Evolutionary conservation across 2,797 vertebrate species (phyloP).

Genomic region (Chelon auratus): DNA sequence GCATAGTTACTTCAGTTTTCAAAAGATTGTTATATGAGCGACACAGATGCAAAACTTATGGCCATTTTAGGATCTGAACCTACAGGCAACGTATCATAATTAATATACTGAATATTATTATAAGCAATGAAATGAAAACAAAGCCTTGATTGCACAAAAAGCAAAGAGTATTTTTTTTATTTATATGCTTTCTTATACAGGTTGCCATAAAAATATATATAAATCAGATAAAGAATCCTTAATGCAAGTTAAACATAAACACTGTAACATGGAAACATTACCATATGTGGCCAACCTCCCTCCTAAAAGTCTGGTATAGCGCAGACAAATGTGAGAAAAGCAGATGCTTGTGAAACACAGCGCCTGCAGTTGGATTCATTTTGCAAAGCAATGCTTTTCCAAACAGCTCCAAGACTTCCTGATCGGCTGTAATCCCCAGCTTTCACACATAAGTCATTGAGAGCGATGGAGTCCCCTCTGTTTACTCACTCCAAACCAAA

Average conservation of each 20-base stretch:
- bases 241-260: slow-evolving; percentile 6
- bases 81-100: no score
- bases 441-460: slow-evolving; percentile 93
- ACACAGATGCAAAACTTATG: no score
- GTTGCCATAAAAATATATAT: not conserved
- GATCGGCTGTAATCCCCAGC: slow-evolving; percentile 92
- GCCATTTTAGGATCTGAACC: no score
- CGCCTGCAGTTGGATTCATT: slow-evolving; percentile 70
- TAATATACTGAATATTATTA: not conserved
- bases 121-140: not conserved
- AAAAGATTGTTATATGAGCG: no score
- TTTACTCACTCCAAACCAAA: slow-evolving; percentile 98
- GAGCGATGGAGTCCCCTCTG: slow-evolving; percentile 96
- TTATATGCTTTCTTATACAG: not conserved
- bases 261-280: not conserved
- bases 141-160: not conserved
- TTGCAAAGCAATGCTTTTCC: slow-evolving; percentile 87
- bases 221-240: not conserved
- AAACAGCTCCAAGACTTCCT: slow-evolving; percentile 92
- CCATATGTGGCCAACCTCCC: slow-evolving; percentile 23
- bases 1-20: no score
- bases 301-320: slow-evolving; percentile 17
- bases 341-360: slow-evolving; percentile 54
- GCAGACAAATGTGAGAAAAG: slow-evolving; percentile 49
- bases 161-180: not conserved